Evolutionary conservation across 2,113 vertebrate species (phyloP).

Genomic region (Thryonomys swinderianus): DNA sequence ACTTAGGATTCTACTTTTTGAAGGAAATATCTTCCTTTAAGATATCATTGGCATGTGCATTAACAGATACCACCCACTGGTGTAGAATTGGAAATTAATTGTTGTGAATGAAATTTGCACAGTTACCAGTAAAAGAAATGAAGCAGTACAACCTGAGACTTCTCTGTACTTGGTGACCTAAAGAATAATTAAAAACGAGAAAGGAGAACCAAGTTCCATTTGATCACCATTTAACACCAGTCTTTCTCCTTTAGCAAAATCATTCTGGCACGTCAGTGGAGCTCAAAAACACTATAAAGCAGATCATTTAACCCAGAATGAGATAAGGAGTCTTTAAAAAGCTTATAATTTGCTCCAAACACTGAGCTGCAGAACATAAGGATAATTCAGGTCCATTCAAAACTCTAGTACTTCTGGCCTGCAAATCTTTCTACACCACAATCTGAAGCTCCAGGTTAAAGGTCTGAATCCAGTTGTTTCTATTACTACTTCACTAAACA

Average conservation of each 20-base stretch:
- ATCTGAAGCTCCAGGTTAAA: not conserved
- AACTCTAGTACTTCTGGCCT: not conserved
- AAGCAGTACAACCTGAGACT: not conserved
- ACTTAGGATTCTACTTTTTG: not conserved
- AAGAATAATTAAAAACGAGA: constrained; percentile 59
- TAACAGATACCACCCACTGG: not conserved
- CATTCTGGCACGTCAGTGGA: not conserved
- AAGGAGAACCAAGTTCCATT: constrained; percentile 46
- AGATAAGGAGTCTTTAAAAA: constrained; percentile 33
- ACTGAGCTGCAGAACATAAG: not conserved
- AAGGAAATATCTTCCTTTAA: not conserved
- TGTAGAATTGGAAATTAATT: constrained; percentile 31
- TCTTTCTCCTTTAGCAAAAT: constrained; percentile 47
- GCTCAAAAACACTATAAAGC: not conserved
- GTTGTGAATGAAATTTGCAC: constrained; percentile 15
- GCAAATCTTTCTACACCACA: not conserved
- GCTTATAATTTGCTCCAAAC: not conserved
- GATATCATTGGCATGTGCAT: not conserved
- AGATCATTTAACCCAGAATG: constrained; percentile 58
- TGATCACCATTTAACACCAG: constrained; percentile 44
- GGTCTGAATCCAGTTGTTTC: not conserved
- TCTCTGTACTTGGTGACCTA: not conserved
- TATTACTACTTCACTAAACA: not conserved
- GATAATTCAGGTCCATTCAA: not conserved
- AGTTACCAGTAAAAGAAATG: not conserved